These are phyloP conservation scores for Epizoanthus scotinus DNA, from an alignment of 92 coral and sea anemone species.

Conservation along the genomic window DNA sequence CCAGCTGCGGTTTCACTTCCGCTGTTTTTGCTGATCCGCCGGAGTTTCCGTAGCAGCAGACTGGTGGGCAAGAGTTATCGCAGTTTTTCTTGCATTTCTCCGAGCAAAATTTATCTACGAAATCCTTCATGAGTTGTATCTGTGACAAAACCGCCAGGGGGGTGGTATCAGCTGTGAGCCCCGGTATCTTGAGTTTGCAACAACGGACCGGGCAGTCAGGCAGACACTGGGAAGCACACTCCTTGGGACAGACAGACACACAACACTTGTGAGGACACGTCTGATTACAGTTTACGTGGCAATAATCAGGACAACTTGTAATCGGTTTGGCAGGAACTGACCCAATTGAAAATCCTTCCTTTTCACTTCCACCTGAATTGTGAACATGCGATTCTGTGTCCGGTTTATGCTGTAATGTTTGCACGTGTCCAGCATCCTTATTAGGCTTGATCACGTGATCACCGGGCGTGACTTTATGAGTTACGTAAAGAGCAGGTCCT, in stretches of 20 bases:
- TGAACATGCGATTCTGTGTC: not conserved
- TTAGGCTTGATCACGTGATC: no score
- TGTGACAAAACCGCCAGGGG: constrained; percentile 25
- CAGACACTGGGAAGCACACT: constrained; percentile 37
- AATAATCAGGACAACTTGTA: constrained; percentile 48
- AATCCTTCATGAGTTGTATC: constrained; percentile 49
- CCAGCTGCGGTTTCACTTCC: constrained; percentile 18
- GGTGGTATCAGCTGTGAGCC: constrained; percentile 3
- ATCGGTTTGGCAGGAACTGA: constrained; percentile 10
- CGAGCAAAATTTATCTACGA: constrained; percentile 75
- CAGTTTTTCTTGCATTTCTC: constrained; percentile 61
- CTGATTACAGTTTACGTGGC: constrained; percentile 50
- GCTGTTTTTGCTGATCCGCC: not conserved
- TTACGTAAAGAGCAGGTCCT: constrained; percentile 6
- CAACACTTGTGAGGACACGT: constrained; percentile 81
- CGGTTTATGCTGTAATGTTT: not conserved
- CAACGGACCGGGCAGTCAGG: constrained; percentile 28
- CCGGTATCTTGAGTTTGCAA: constrained; percentile 33
- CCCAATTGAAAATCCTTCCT: constrained; percentile 26
- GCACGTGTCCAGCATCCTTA: not conserved
- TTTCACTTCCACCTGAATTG: constrained; percentile 1
- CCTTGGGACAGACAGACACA: constrained; percentile 11
- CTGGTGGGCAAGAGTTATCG: constrained; percentile 74
- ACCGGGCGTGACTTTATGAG: no score
- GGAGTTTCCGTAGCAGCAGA: constrained; percentile 64